These are phyloP conservation scores for Hemicentrotus pulcherrimus DNA, from an alignment of 35 echinoderm and acorn worm genomes.

Conservation along the genomic window DNA sequence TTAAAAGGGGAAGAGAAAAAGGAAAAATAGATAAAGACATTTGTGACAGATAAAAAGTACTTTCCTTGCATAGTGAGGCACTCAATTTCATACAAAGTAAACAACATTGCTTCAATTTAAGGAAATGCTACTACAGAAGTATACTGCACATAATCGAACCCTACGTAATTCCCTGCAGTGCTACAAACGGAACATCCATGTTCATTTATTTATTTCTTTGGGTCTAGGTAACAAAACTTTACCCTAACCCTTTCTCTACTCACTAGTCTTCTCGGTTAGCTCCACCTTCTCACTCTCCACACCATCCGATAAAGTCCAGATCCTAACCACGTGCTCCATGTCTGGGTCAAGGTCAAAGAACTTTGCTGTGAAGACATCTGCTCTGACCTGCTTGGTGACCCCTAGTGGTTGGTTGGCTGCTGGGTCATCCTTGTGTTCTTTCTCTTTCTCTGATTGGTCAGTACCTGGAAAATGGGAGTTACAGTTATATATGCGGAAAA, in stretches of 20 bases:
- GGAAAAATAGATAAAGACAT: conserved; percentile 15
- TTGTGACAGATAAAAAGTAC: background rate
- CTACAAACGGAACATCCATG: background rate
- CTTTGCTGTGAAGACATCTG: conserved; percentile 57
- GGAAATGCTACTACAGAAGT: background rate
- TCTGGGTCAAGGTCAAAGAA: conserved; percentile 66
- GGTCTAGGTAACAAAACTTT: background rate
- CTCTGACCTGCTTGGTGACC: conserved; percentile 60
- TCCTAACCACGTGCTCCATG: conserved; percentile 60
- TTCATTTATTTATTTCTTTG: background rate
- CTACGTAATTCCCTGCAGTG: background rate
- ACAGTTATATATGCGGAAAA: too few relatives aligned
- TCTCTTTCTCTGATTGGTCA: background rate
- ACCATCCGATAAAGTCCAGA: conserved; percentile 63
- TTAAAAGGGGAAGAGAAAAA: background rate
- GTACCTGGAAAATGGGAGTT: background rate
- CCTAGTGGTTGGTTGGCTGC: conserved; percentile 1
- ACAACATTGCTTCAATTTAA: background rate
- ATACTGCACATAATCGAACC: background rate
- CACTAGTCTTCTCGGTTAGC: conserved; percentile 75
- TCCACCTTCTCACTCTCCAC: conserved; percentile 61
- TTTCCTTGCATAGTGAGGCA: background rate
- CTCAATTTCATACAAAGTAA: background rate
- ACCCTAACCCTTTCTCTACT: conserved; percentile 28
- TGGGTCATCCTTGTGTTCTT: conserved; percentile 14